Evolutionary conservation across 2,113 vertebrate species (phyloP).

Genomic region (Pituophis catenifer): DNA sequence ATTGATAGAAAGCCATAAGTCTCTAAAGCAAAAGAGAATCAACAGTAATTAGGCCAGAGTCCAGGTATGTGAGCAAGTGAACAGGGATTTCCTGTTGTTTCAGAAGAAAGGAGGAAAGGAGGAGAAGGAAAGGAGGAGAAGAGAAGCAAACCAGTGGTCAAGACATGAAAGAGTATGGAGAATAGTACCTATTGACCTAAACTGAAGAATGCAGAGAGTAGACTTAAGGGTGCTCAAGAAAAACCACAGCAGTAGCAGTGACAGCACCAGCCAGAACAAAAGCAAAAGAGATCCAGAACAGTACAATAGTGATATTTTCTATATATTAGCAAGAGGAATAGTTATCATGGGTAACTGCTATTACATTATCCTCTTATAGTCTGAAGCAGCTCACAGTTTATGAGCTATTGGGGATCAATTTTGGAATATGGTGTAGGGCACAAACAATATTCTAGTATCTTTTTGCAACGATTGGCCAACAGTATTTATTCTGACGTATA

Average conservation of each 20-base stretch:
- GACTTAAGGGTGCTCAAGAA: background rate
- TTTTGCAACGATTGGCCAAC: background rate
- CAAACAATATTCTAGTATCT: background rate
- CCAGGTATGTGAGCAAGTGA: background rate
- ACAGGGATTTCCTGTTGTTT: background rate
- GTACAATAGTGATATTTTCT: background rate
- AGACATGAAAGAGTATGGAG: background rate
- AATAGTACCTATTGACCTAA: background rate
- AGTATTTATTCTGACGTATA: background rate
- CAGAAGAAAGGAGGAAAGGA: background rate
- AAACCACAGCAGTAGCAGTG: background rate
- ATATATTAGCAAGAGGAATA: background rate
- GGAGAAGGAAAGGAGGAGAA: background rate
- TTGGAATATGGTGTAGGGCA: background rate
- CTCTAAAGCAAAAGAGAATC: background rate
- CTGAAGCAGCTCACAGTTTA: background rate
- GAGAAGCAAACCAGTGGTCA: background rate
- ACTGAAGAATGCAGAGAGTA: background rate
- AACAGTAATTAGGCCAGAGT: background rate
- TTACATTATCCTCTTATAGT: background rate
- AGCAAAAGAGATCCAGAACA: background rate
- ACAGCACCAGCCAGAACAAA: background rate
- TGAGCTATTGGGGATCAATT: accelerated
- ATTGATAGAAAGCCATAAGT: background rate
- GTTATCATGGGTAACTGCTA: constrained; percentile 2